Evolutionary conservation across 2,113 vertebrate genomes (phyloP), one percentile per base, ranked within the genome.

Genomic region (Garra rufa): DNA sequence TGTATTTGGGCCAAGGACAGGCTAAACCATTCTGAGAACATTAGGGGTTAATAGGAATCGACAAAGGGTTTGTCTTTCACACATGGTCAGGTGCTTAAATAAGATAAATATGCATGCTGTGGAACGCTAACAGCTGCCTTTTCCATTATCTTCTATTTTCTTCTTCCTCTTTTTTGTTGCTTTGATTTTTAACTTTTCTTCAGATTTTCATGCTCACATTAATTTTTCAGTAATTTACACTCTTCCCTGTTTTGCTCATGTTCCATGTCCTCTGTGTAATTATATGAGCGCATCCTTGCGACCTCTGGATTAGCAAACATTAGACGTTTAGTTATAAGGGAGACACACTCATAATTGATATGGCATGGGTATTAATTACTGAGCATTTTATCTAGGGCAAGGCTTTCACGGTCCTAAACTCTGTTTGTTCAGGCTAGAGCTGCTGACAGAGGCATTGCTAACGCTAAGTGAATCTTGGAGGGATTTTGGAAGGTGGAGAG

Each of bases 1-100:
- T 84, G 71, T 44, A 86, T 86, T 38, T 82, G 63, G 87, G 82
- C 65, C 82, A 86, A 86, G 84, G 87, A 77, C 81, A 11, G 71
- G 61, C 59, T 63, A 48, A 76, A 76, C 67, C 26, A 79, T 82
- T 88, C 44, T 34, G 9, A 67, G 19, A 41, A 57, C 83, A 83
- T 61, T 1, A 69, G 44, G 57, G 59, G n/a, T 75, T 67, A 50
- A 67, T 44, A 48, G 67, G 59, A 24, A 55, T 83, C 30, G n/a
- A 83, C 17, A 55, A 14, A 43, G 44, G n/a, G 46, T 41, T 79
- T 67, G 71, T 81, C 85, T 90, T 88, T 88, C 89, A 85, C 67
- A 67, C 85, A 59, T 75, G 7, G 34, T 75, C 61, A 80, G 14
- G 46, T 38, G 26, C 41, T 55, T 6, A 57, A 69, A 30, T 69